Conservation (phyloP, 2,888 invertebrate species). For the Sesia apiformis region DNA sequence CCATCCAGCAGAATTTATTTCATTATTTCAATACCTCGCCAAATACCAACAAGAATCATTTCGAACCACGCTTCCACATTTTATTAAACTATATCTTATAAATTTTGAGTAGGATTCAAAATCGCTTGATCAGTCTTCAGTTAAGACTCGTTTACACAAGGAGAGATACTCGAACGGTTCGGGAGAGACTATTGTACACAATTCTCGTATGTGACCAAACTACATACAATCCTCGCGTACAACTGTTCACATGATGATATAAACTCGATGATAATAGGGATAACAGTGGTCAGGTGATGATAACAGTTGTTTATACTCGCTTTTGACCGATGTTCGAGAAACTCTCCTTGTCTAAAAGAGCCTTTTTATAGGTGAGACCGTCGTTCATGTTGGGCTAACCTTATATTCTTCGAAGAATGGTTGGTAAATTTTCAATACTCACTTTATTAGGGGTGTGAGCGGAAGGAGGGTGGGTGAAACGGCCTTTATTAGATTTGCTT, state of each 20-base stretch:
- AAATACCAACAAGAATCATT: slow-evolving; percentile 29
- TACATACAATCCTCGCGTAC: too few species aligned
- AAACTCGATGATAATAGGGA: too few species aligned
- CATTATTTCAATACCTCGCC: slow-evolving; percentile 16
- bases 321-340: slow-evolving; percentile 7
- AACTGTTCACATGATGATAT: too few species aligned
- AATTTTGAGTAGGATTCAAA: too few species aligned
- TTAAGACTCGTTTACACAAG: too few species aligned
- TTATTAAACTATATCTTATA: too few species aligned
- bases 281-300: too few species aligned
- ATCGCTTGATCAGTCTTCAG: too few species aligned
- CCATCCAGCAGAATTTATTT: background rate
- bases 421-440: slow-evolving; percentile 75
- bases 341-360: background rate
- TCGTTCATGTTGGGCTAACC: slow-evolving; percentile 57
- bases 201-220: too few species aligned
- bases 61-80: slow-evolving; percentile 17
- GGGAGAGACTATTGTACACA: too few species aligned
- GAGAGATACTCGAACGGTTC: too few species aligned
- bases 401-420: slow-evolving; percentile 71
- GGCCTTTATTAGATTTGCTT: slow-evolving; percentile 71
- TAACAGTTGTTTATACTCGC: too few species aligned
- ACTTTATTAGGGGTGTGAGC: slow-evolving; percentile 68
- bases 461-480: slow-evolving; percentile 59
- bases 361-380: slow-evolving; percentile 32